Evolutionary conservation across 2,888 invertebrate species (phyloP), one percentile per base, ranked within the genome.

Genomic region (Dermolepida albohirtum): DNA sequence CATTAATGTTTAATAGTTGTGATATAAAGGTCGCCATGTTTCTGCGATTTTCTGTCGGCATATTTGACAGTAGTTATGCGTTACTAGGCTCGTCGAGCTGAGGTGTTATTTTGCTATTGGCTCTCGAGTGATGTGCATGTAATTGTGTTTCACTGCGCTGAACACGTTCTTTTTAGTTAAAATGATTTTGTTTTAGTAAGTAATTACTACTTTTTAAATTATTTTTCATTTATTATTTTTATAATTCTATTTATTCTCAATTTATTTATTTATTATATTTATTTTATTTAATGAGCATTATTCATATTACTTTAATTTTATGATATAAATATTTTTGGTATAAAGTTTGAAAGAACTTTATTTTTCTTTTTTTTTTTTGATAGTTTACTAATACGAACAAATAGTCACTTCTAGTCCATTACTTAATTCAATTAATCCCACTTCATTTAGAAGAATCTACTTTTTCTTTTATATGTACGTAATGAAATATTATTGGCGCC

Each of bases 1-100:
- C 47, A 62, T 62, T 62, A 47, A 62, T 47, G 47, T 47, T 62
- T 62, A 44, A 62, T 62, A 62, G 29, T 34, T 8, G 16, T 44
- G 59, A 64, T 54, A 43, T 64, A 64, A 64, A 51, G 64, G 64
- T 64, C 64, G 64, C 64, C 64, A 64, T 64, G 64, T 64, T 64
- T 64, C 44, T 54, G 52, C 51, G 64, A 64, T 54, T 54, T 22
- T 52, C 43, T 52, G 52, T 41, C 29, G 22, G 54, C 39, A 41
- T 12, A 22, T 47, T 52, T 51, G 64, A 44, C 64, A 54, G 54
- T 64, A 64, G 52, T 54, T 52, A 44, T 43, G 54, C 54, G 64
- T 34, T 62, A 62, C 59, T 62, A 62, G 59, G 47, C 59, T 62
- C 47, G 52, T 29, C 16, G 51, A 8, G 59, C 17, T 62, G 59